Evolutionary conservation across 2,888 invertebrate species (phyloP).

Genomic region (Zootermopsis nevadensis): DNA sequence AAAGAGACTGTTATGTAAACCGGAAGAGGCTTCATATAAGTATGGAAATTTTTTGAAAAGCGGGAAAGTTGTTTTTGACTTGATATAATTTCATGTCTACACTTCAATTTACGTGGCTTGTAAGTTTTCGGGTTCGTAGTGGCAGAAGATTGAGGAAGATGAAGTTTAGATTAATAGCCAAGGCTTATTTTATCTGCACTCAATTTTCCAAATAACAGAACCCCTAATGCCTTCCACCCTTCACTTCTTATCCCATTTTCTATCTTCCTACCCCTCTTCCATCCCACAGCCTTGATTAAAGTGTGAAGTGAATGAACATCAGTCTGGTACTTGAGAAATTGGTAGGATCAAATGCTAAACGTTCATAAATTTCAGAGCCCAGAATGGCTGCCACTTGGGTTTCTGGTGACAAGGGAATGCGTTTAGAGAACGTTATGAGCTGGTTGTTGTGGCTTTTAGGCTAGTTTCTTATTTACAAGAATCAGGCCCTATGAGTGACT

Average conservation of each 20-base stretch:
- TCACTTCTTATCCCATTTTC: background rate
- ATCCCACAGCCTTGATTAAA: background rate
- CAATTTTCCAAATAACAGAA: conserved; percentile 5
- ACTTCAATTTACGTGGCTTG: background rate
- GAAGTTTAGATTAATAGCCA: background rate
- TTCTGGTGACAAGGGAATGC: background rate
- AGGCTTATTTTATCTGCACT: conserved; percentile 6
- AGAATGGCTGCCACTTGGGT: background rate
- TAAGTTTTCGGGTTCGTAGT: background rate
- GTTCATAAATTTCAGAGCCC: background rate
- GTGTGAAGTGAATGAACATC: background rate
- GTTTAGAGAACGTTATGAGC: background rate
- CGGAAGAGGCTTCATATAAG: background rate
- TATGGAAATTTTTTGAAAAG: background rate
- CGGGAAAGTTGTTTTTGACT: background rate
- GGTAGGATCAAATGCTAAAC: background rate
- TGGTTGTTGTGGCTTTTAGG: background rate
- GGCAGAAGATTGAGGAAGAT: background rate
- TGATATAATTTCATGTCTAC: background rate
- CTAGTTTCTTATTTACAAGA: background rate
- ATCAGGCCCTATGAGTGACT: too few species aligned
- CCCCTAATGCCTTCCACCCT: background rate
- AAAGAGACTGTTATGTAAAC: background rate
- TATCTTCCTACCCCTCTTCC: background rate
- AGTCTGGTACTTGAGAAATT: background rate